Conservation (phyloP, 2,113 vertebrate genomes). For the Caracal caracal region DNA sequence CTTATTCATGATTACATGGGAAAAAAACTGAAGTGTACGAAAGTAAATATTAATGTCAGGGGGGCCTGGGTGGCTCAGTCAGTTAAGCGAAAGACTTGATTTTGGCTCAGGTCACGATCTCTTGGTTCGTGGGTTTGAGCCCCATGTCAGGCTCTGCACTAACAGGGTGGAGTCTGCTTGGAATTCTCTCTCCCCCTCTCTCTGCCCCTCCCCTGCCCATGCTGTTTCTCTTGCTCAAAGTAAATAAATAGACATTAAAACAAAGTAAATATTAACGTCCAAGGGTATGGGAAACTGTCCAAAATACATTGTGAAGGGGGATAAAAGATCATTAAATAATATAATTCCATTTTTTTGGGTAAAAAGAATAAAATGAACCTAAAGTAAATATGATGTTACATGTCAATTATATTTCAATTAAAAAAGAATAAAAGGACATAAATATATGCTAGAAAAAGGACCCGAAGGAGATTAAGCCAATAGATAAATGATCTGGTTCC, state of each 20-base stretch:
- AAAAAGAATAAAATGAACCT: background rate
- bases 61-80: too few relatives aligned
- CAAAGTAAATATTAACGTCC: background rate
- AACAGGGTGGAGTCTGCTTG: too few relatives aligned
- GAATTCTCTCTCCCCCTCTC: too few relatives aligned
- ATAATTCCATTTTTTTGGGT: background rate
- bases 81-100: too few relatives aligned
- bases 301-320: background rate
- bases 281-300: background rate
- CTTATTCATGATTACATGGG: background rate
- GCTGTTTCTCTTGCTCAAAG: too few relatives aligned
- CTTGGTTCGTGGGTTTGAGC: too few relatives aligned
- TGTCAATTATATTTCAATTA: background rate
- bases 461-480: background rate
- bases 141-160: too few relatives aligned
- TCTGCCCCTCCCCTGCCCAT: too few relatives aligned
- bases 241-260: too few relatives aligned
- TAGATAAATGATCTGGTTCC: background rate
- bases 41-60: background rate
- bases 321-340: background rate
- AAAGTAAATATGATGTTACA: background rate
- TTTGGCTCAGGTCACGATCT: too few relatives aligned
- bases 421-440: background rate
- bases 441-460: background rate
- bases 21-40: background rate